Conservation (phyloP, 2,888 invertebrate genomes). For the Eristalis pertinax region DNA sequence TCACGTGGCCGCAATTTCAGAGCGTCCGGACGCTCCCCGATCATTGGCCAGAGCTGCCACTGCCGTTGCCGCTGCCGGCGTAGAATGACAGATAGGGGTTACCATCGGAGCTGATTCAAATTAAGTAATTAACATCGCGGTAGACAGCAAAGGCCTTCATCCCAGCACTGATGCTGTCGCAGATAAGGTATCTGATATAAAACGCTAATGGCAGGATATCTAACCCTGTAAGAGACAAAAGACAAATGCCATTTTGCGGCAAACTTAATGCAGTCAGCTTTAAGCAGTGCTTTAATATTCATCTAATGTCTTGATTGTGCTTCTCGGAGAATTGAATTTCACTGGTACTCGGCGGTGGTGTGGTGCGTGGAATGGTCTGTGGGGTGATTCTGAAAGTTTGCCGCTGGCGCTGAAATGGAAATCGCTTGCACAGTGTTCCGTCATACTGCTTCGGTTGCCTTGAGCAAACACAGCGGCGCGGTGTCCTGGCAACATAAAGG, state of each 20-base stretch:
- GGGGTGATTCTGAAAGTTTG: slow-evolving; percentile 52
- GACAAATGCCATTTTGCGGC: slow-evolving; percentile 41
- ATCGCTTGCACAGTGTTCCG: slow-evolving; percentile 44
- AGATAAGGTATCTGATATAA: slow-evolving; percentile 54
- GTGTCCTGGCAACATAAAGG: slow-evolving; percentile 50
- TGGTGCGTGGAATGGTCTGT: slow-evolving; percentile 13
- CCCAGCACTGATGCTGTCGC: slow-evolving; percentile 62
- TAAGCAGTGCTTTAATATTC: slow-evolving; percentile 27
- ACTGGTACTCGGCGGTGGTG: slow-evolving; percentile 11
- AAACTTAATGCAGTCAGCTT: slow-evolving; percentile 36
- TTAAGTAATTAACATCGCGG: slow-evolving; percentile 78
- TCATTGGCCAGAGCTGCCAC: background rate
- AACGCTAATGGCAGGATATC: slow-evolving; percentile 65
- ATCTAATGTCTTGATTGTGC: slow-evolving; percentile 33
- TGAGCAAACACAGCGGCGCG: slow-evolving; percentile 42
- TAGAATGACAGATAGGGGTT: slow-evolving; percentile 52
- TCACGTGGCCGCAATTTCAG: slow-evolving; percentile 81
- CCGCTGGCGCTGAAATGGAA: slow-evolving; percentile 45
- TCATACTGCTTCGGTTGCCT: slow-evolving; percentile 36
- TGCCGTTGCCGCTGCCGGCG: too few relatives aligned
- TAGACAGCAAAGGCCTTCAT: slow-evolving; percentile 61
- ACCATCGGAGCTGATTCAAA: slow-evolving; percentile 75
- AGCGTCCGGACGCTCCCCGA: slow-evolving; percentile 74
- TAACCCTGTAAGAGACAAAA: slow-evolving; percentile 47
- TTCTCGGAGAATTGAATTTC: slow-evolving; percentile 45